phyloP scores from a whole-genome alignment of 2,113 vertebrate genomes.

The Lanius ludovicianus region DNA sequence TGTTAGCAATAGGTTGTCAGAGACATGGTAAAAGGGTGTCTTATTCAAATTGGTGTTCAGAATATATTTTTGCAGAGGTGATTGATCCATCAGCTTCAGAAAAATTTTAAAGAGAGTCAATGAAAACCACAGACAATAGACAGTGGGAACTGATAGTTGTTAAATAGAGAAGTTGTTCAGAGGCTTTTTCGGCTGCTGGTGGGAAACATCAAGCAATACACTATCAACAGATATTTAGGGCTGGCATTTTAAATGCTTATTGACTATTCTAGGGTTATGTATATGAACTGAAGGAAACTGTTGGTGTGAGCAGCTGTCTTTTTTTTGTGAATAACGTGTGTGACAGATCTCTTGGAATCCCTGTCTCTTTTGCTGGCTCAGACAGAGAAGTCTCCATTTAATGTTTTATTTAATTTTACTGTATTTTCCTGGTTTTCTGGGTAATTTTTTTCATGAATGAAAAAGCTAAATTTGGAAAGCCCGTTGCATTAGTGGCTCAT shows the following conservation, averaged over 20 bases:
- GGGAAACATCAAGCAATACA: not conserved
- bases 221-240: not conserved
- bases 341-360: not conserved
- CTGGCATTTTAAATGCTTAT: not conserved
- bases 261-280: not conserved
- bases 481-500: not conserved
- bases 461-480: not conserved
- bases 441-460: not conserved
- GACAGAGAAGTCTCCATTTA: not conserved
- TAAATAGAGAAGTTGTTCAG: not conserved
- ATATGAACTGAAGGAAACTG: not conserved
- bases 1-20: not conserved
- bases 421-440: not conserved
- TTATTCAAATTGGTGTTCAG: not conserved
- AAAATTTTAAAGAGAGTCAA: not conserved
- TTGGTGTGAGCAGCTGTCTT: not conserved
- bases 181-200: not conserved
- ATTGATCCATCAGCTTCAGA: not conserved
- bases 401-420: not conserved
- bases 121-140: not conserved
- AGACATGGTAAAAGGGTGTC: not conserved
- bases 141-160: not conserved
- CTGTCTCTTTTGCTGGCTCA: not conserved
- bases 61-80: not conserved
- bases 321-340: not conserved